Conservation (phyloP, 1,140 invertebrate genomes). For the Stegodyphus mimosarum region DNA sequence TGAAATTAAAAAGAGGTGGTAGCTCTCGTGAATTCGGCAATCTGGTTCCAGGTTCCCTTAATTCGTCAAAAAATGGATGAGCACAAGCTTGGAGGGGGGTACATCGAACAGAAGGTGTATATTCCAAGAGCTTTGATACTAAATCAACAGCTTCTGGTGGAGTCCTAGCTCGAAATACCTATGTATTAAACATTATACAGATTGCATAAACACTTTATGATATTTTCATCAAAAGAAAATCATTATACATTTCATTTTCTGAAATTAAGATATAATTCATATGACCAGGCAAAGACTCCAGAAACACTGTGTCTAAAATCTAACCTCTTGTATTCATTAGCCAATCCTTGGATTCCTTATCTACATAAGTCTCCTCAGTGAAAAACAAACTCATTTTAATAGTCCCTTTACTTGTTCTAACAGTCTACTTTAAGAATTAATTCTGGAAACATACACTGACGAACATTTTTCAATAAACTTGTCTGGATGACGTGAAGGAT, state of each 20-base stretch:
- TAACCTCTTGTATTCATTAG: background rate
- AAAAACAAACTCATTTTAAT: too few relatives aligned
- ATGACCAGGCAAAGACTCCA: too few relatives aligned
- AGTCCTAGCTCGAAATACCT: constrained; percentile 97
- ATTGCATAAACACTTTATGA: background rate
- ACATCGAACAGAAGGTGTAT: constrained; percentile 94
- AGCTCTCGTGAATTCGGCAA: constrained; percentile 93
- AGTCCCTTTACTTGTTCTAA: too few relatives aligned
- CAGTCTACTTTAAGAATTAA: too few relatives aligned
- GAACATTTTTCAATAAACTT: too few relatives aligned
- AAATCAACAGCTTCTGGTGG: constrained; percentile 97
- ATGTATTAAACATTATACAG: constrained; percentile 52
- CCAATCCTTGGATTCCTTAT: too few relatives aligned
- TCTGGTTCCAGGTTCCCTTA: constrained; percentile 87
- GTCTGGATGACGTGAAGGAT: too few relatives aligned
- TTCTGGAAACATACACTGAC: too few relatives aligned
- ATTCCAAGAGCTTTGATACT: constrained; percentile 94
- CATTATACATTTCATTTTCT: background rate
- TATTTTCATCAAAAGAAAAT: background rate
- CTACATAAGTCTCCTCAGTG: too few relatives aligned
- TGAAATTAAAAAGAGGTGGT: constrained; percentile 98
- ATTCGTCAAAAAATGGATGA: constrained; percentile 97
- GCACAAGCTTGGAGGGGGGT: constrained; percentile 96
- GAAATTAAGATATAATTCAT: background rate
- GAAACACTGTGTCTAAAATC: background rate